These are phyloP conservation scores for Drosophila paramelanica DNA, from an alignment of 2,888 invertebrate genomes.

Conservation along the genomic window DNA sequence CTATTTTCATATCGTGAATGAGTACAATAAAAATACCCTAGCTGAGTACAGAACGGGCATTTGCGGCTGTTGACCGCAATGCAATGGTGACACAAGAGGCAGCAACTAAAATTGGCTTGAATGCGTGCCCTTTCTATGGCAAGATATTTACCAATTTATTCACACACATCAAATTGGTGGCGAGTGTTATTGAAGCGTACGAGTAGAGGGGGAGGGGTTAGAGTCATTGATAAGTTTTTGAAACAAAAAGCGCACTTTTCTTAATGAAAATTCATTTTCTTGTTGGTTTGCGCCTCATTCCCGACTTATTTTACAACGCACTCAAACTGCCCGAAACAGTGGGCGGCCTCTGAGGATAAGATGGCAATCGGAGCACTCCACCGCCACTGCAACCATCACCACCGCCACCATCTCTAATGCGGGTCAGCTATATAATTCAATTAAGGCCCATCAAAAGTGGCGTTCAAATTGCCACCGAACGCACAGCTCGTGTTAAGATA, in stretches of 20 bases:
- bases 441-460: constrained; percentile 42
- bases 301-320: not conserved
- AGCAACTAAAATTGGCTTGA: constrained; percentile 9
- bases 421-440: constrained; percentile 57
- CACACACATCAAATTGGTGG: constrained; percentile 31
- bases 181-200: constrained; percentile 26
- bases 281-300: not conserved
- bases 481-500: not conserved
- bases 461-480: constrained; percentile 13
- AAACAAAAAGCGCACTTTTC: constrained; percentile 43
- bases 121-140: constrained; percentile 25
- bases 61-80: constrained; percentile 13
- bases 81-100: constrained; percentile 32
- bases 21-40: not conserved
- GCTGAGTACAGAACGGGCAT: not conserved
- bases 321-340: constrained; percentile 13
- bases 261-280: constrained; percentile 56
- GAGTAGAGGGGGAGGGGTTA: not conserved
- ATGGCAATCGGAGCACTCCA: constrained; percentile 3
- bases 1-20: too few species aligned
- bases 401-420: constrained; percentile 13
- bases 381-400: not conserved
- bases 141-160: constrained; percentile 43
- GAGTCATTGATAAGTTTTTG: constrained; percentile 51
- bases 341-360: constrained; percentile 12